Base-by-base conservation (phyloP, 2,888 invertebrate genomes). In the Oscheius sp. region DNA sequence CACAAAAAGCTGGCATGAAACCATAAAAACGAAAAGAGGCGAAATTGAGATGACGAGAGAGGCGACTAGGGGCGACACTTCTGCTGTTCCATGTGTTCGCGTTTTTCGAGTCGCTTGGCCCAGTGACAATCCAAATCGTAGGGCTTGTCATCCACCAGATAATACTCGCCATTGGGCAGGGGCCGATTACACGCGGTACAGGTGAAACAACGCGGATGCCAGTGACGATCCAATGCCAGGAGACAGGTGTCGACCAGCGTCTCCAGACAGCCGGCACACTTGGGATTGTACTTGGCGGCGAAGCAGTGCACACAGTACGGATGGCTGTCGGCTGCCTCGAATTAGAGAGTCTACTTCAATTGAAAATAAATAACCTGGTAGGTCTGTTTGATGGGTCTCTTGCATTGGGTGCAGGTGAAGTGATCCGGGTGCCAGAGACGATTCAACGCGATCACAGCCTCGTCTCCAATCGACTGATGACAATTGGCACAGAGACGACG, bases 351-450 rank as follows among this genome's bases (percentile, higher is more conserved):
- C n/a, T n/a, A n/a, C 3, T 73, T 25, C 46, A 25, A 49, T 18
- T 49, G 21, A 16, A 18, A 5, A 18, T 5, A 13, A 49, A 13
- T 5, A 49, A 81, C 85, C 81, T 85, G 86, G 78, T 84, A 87
- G 27, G 85, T 86, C 77, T 87, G 86, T 70, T 84, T 85, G 79
- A 87, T 87, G 55, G 87, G 86, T 45, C 82, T 75, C 69, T 84
- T 85, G 89, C 98, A 98, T 88, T 95, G 94, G 77, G 95, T 95
- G 91, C 98, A 98, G 92, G 95, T 95, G 92, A 98, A 98, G 91
- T 97, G 97, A 89, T 98, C 97, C 88, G 96, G 96, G 89, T 98
- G 98, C 96, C 96, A 98, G 81, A 96, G 96, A 90, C 95, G 94
- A 89, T 96, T 95, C 90, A 98, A 91, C n/a, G 97, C 98, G 5